Conservation (phyloP, 2,888 invertebrate genomes). For the Uropetala carovei region DNA sequence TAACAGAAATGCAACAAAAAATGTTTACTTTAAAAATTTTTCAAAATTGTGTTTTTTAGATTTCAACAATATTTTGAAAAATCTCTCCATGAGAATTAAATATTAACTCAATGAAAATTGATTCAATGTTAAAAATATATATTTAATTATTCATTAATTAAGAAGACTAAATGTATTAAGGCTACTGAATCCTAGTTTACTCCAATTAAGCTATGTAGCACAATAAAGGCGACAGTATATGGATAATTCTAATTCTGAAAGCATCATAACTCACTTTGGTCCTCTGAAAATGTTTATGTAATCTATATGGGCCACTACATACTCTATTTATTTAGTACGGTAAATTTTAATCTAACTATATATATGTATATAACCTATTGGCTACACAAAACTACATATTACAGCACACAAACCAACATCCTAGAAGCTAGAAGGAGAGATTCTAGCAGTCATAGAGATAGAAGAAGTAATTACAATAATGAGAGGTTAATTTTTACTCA, state of each 20-base stretch:
- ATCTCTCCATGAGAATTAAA: background rate
- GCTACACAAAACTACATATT: constrained; percentile 57
- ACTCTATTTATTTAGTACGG: constrained; percentile 41
- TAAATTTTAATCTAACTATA: constrained; percentile 60
- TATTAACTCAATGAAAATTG: background rate
- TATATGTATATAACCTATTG: constrained; percentile 48
- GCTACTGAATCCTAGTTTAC: constrained; percentile 52
- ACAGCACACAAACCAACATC: constrained; percentile 62
- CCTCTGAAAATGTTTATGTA: constrained; percentile 40
- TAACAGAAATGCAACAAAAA: constrained; percentile 1
- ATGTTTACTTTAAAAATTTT: background rate
- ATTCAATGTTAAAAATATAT: background rate
- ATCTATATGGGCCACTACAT: constrained; percentile 59
- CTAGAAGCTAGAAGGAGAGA: constrained; percentile 64
- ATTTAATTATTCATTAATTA: background rate
- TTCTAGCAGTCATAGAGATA: constrained; percentile 62
- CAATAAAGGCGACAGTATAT: background rate
- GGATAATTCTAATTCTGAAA: constrained; percentile 42
- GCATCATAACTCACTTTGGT: constrained; percentile 44
- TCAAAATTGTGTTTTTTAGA: background rate
- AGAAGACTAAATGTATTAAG: background rate
- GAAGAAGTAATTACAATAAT: constrained; percentile 58
- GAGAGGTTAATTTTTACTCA: constrained; percentile 56
- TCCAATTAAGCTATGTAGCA: constrained; percentile 48
- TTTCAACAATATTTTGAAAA: background rate